Base-by-base conservation (phyloP, 35 echinoderm and acorn worm species). In the Stichopus chloronotus region DNA sequence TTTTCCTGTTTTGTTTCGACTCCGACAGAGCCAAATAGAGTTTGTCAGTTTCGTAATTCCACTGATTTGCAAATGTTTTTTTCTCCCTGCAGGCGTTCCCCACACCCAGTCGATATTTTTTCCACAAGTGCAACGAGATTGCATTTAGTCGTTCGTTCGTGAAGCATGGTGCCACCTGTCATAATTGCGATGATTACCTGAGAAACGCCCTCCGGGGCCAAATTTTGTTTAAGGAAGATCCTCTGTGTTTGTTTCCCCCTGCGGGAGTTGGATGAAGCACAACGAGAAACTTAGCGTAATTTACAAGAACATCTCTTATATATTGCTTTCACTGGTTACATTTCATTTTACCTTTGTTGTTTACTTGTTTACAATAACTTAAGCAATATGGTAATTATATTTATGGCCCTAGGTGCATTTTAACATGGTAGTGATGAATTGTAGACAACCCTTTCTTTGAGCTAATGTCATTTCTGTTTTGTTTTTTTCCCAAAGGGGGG, bases 121-220 rank as follows among this genome's bases (percentile, higher is more conserved):
- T 65, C 30, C 11, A 56, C 55, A 43, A 13, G 77, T 79, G 77
- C n/a, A n/a, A 79, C 77, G 5, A 79, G 43, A 24, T 55, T 56
- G 55, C n/a, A 43, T 19, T 65, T 43, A 43, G 30, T 65, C 61
- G 9, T 19, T 65, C 61, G 61, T 65, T 65, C 19, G 61, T 65
- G 61, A 65, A 19, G 11, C 61, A 14, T 19, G 11, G 11, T 65
- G 61, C 80, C 80, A 83, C 80, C 80, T 83, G 80, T 55, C 78
- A 43, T 81, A 81, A 81, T 81, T 81, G 78, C 78, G 9, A 53
- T 81, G 53, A 81, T 81, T 81, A 83, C 80, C 10, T 56, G 16
- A 16, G n/a, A 83, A 19, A 83, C 53, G 19, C 52, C 8, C 80
- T 55, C 80, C 17, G 6, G 52, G 53, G 80, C 43, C 55, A 55